Evolutionary conservation across 2,113 vertebrate species (phyloP), one percentile per base, ranked within the genome.

Genomic region (Hystrix cristata): DNA sequence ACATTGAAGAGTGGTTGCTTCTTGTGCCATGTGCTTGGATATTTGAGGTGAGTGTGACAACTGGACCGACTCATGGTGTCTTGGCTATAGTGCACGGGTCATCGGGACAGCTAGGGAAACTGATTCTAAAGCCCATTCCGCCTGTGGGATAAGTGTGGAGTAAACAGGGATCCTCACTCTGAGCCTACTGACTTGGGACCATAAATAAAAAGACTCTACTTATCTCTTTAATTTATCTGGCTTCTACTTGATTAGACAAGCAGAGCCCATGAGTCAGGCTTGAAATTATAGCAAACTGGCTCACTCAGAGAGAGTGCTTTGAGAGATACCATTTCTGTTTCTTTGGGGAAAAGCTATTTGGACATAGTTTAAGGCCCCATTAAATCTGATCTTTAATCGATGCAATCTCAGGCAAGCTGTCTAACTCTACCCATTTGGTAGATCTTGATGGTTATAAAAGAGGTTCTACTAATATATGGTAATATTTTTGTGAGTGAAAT

Each of bases 221-320:
- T 91, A 79, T 80, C 93, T 91, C 38, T 95, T 92, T 84, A 94
- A 86, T 96, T 97, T 96, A 76, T 90, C 34, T 60, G 57, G 84
- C 71, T 96, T 71, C 85, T n/a, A 94, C 43, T 65, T 95, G 92
- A 97, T 95, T 65, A 98, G 59, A 34, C 57, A 94, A 96, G 53
- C 43, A 91, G 69, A 96, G 53, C 21, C 64, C n/a, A 19, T 65
- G 88, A 95, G 43, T 96, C n/a, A 89, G 79, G 46, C 87, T 87
- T 64, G 59, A 90, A 95, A 96, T 97, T 80, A 91, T 74, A 85
- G 60, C 60, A 88, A 93, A 94, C 72, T 94, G 60, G n/a, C 85
- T 91, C 78, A 72, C 34, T 87, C 71, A 83, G 62, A 76, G 46
- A 62, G 31, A 95, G 14, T 57, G 25, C 38, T 90, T 92, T 76